Percentiles rank a stretch among this genome's conserved stretches.
Evolutionary conservation across 2,888 invertebrate genomes (phyloP).

Genomic region (Agrochola litura): DNA sequence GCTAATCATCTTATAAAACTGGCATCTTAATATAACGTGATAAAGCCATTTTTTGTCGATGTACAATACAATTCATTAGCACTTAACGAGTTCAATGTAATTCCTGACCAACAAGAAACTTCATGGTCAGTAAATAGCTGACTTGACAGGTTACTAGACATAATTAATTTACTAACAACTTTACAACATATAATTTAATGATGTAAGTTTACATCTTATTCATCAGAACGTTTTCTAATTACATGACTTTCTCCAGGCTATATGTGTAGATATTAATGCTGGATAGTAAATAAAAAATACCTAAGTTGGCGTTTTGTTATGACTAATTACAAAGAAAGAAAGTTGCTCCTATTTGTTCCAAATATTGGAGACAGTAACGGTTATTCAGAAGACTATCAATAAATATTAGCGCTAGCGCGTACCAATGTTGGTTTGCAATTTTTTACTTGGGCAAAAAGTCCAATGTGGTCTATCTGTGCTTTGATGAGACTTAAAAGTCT

Average conservation of each 20-base stretch:
- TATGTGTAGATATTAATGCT: constrained; percentile 36
- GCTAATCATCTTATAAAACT: not conserved
- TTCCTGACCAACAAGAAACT: constrained; percentile 5
- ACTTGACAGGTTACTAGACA: constrained; percentile 26
- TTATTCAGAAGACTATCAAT: not conserved
- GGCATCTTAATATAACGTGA: not conserved
- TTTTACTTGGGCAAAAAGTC: constrained; percentile 25
- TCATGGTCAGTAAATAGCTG: not conserved
- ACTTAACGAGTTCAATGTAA: constrained; percentile 7
- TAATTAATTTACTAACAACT: constrained; percentile 39
- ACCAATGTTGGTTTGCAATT: constrained; percentile 27
- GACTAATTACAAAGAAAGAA: constrained; percentile 57
- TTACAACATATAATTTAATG: constrained; percentile 42
- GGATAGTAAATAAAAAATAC: constrained; percentile 53
- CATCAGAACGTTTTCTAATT: constrained; percentile 63
- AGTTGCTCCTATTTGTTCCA: constrained; percentile 34
- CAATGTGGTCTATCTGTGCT: not conserved
- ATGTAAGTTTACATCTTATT: constrained; percentile 58
- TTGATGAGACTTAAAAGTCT: constrained; percentile 31
- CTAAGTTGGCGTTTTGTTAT: constrained; percentile 50
- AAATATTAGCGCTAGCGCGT: constrained; percentile 45
- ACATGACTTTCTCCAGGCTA: constrained; percentile 61
- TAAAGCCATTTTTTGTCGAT: not conserved
- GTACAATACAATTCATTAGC: not conserved
- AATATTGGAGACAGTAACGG: constrained; percentile 33